These are phyloP conservation scores for Parus major DNA, from an alignment of 2,113 vertebrate genomes.

Conservation along the genomic window DNA sequence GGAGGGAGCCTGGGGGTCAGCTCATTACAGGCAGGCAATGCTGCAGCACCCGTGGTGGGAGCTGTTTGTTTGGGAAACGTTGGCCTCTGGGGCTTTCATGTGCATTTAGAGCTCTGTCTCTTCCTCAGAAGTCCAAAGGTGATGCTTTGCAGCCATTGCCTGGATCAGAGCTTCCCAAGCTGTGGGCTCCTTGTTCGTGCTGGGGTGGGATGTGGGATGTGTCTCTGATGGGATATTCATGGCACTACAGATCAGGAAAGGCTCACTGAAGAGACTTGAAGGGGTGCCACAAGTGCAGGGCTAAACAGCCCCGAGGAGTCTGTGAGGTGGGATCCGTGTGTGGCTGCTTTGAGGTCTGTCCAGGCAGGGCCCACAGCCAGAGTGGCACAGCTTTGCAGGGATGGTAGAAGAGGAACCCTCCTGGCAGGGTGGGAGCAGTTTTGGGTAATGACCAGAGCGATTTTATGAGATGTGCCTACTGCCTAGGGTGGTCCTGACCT, in stretches of 20 bases:
- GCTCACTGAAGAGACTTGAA: fast-evolving
- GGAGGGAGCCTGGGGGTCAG: not conserved
- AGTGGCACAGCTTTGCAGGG: not conserved
- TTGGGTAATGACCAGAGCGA: not conserved
- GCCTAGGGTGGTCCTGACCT: not conserved
- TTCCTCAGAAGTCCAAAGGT: not conserved
- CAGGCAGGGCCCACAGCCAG: fast-evolving
- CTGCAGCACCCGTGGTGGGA: not conserved
- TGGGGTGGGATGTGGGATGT: not conserved
- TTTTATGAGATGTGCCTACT: not conserved
- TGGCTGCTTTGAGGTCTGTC: not conserved
- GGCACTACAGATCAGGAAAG: not conserved
- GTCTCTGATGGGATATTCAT: fast-evolving
- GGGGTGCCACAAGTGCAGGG: not conserved
- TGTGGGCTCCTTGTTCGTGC: not conserved
- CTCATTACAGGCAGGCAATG: not conserved
- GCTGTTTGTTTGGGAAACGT: not conserved
- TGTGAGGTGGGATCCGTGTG: fast-evolving
- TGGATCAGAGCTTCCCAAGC: not conserved
- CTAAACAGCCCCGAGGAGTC: not conserved
- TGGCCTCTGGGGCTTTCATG: not conserved
- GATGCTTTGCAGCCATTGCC: not conserved
- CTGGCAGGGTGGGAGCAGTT: not conserved
- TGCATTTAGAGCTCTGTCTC: not conserved
- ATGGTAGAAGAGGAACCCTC: not conserved